phyloP scores from a whole-genome alignment of 1,140 invertebrate genomes.

The Caenorhabditis elegans region DNA sequence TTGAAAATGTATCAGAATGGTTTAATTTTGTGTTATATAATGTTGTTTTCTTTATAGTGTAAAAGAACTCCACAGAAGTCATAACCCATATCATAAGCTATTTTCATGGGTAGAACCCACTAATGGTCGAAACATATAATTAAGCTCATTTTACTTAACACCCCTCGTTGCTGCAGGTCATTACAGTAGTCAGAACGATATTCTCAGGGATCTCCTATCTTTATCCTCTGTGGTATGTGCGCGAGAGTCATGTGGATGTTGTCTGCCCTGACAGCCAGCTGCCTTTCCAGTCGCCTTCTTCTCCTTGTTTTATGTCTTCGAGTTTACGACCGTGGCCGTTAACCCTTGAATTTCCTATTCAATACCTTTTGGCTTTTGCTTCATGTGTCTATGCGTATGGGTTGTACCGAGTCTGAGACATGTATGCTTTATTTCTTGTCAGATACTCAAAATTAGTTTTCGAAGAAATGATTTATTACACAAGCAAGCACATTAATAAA shows the following conservation, averaged over 20 bases:
- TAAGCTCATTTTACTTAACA: slow-evolving; percentile 32
- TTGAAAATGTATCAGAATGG: not conserved
- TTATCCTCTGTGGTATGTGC: not conserved
- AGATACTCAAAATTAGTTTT: not conserved
- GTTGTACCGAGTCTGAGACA: not conserved
- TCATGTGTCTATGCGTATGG: not conserved
- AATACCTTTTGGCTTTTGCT: slow-evolving; percentile 24
- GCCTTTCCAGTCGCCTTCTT: slow-evolving; percentile 12
- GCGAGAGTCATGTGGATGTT: slow-evolving; percentile 25
- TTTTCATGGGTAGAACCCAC: too few species aligned
- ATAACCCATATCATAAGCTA: too few species aligned
- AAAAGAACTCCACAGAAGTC: too few species aligned
- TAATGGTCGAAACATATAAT: slow-evolving; percentile 20
- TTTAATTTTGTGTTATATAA: slow-evolving; percentile 12
- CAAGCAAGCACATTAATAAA: slow-evolving; percentile 27
- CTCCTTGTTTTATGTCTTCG: slow-evolving; percentile 4
- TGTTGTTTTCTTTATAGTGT: too few species aligned
- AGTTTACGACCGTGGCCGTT: slow-evolving; percentile 25
- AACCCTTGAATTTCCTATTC: slow-evolving; percentile 30
- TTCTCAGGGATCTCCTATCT: not conserved
- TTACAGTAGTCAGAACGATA: slow-evolving; percentile 32
- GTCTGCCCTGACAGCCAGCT: slow-evolving; percentile 5
- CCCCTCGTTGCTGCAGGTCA: not conserved
- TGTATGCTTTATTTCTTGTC: not conserved
- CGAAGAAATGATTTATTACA: not conserved